Conservation (phyloP, 2,888 invertebrate genomes). For the Epiblema foenella region DNA sequence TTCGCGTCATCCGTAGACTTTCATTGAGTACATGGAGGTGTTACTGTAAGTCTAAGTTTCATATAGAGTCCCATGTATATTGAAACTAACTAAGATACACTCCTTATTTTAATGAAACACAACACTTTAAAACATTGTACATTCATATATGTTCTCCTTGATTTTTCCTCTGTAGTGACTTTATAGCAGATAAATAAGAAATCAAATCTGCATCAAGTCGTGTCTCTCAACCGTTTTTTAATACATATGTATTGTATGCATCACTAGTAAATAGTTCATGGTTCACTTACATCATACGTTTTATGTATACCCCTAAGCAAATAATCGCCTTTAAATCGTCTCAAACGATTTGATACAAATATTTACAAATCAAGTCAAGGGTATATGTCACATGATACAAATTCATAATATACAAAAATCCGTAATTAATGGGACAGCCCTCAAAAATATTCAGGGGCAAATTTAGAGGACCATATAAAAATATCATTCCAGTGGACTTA, state of each 20-base stretch:
- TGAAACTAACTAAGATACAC: no score
- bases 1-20: no score
- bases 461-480: no score
- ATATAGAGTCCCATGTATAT: no score
- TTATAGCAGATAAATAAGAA: background rate
- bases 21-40: no score
- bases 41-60: no score
- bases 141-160: no score
- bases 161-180: background rate
- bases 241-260: no score
- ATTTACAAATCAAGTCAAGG: background rate
- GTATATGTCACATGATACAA: background rate
- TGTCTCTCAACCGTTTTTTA: background rate
- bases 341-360: background rate
- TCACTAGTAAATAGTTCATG: background rate
- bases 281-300: conserved; percentile 7
- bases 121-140: no score
- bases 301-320: background rate
- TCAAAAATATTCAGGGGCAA: no score
- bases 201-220: background rate
- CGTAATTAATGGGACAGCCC: background rate
- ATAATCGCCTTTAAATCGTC: background rate
- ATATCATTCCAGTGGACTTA: no score
- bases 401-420: conserved; percentile 16
- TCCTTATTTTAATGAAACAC: no score